Evolutionary conservation across 2,113 vertebrate species (phyloP).

Genomic region (Leucoraja erinaceus): DNA sequence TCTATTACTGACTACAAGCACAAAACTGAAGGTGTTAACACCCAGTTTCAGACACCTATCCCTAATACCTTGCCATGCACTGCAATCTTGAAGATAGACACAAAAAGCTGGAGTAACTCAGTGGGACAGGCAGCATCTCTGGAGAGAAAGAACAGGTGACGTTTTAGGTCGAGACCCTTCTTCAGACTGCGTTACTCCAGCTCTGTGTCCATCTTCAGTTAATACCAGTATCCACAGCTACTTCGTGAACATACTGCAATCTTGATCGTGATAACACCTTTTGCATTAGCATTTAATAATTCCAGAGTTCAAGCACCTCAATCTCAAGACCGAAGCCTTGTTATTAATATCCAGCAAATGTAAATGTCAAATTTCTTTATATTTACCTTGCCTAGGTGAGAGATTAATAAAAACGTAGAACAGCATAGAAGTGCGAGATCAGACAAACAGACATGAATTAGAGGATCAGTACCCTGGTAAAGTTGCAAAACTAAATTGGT

Average conservation of each 20-base stretch:
- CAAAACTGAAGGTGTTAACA: neutral
- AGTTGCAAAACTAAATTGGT: neutral
- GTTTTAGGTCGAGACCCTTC: too few species aligned
- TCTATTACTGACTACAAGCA: neutral
- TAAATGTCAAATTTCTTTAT: neutral
- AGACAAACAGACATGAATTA: neutral
- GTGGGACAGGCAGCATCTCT: too few species aligned
- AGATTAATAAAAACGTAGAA: neutral
- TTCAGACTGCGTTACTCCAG: too few species aligned
- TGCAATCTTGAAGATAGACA: neutral
- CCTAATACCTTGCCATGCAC: too few species aligned
- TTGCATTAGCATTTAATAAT: neutral
- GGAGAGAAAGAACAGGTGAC: too few species aligned
- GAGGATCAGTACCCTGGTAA: too few species aligned
- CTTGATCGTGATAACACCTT: neutral
- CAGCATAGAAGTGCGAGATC: too few species aligned
- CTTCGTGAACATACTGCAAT: neutral
- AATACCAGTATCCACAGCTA: too few species aligned
- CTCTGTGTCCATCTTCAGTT: too few species aligned
- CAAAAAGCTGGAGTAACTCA: too few species aligned
- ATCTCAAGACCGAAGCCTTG: neutral
- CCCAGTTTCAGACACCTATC: neutral
- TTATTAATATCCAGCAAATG: neutral
- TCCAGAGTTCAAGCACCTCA: neutral
- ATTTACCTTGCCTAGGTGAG: too few species aligned